Conservation (phyloP, 2,113 vertebrate species). For the Pycnonotus jocosus region DNA sequence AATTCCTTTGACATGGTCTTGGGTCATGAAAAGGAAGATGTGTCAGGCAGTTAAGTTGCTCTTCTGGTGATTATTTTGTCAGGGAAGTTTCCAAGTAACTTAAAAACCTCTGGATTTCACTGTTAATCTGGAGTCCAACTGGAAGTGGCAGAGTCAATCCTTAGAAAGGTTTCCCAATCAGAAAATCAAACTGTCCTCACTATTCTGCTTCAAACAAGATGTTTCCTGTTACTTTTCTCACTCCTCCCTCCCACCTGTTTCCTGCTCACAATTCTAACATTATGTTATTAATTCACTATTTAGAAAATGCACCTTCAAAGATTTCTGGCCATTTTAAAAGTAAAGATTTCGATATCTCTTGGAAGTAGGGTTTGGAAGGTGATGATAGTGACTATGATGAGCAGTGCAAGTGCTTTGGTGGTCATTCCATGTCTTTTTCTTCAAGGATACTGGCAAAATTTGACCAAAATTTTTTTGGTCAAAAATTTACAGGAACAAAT, state of each 20-base stretch:
- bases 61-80: neutral
- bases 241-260: neutral
- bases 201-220: neutral
- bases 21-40: neutral
- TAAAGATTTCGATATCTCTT: neutral
- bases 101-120: neutral
- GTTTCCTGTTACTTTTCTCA: neutral
- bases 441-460: neutral
- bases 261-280: neutral
- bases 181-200: neutral
- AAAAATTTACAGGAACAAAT: neutral
- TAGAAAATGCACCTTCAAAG: neutral
- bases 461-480: neutral
- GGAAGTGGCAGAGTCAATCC: neutral
- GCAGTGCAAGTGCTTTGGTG: neutral
- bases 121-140: neutral
- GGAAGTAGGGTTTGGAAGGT: neutral
- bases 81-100: neutral
- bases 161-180: neutral
- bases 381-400: neutral
- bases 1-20: neutral
- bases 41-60: neutral
- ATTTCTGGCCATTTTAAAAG: neutral
- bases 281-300: neutral
- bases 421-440: rapidly evolving